Evolutionary conservation across 2,888 invertebrate genomes (phyloP), one percentile per base, ranked within the genome.

Genomic region (Agriopis aurantiaria): DNA sequence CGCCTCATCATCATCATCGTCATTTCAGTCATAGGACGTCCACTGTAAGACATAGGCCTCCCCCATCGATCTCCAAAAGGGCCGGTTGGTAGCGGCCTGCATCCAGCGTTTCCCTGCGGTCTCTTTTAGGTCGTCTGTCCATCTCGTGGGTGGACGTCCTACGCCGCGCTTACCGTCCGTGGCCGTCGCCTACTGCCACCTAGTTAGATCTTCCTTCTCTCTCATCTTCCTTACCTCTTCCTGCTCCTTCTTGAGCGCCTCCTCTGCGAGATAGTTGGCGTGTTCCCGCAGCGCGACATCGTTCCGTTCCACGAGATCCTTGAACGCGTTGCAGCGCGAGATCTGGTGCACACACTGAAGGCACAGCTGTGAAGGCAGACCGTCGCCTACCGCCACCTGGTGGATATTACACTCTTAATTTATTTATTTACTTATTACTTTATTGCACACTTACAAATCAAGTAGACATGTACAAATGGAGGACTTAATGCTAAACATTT

Each of bases 291-390:
- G 84, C n/a, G 92, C 91, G 70, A 86, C 83, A 82, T 96, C 96
- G 73, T 95, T 95, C 52, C 95, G 91, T 80, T 96, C 95, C 10
- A 95, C 95, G 69, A 95, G 89, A 60, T 95, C 95, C 78, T 96
- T 96, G 86, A 96, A 96, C 41, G 96, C 95, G 82, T 96, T 95
- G 80, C 95, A 95, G n/a, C 96, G 91, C 0, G 95, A 96, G 23
- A 96, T 95, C 79, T 96, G 95, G 80, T 96, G 96, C 52, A 96
- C 96, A 78, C 96, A 96, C 79, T 96, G 96, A 14, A 96, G 88
- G 71, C 96, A 96, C 68, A 96, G 89, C 82, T 95, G 95, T 11
- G 95, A 82, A 0, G 96, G 96, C 79, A 96, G 91, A 0, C 95
- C 95, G 73, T 96, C 96, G 7, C 95, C 95, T 8, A 95, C 91